Conservation (phyloP, 1,140 invertebrate species). For the Polypedilum pembai region DNA sequence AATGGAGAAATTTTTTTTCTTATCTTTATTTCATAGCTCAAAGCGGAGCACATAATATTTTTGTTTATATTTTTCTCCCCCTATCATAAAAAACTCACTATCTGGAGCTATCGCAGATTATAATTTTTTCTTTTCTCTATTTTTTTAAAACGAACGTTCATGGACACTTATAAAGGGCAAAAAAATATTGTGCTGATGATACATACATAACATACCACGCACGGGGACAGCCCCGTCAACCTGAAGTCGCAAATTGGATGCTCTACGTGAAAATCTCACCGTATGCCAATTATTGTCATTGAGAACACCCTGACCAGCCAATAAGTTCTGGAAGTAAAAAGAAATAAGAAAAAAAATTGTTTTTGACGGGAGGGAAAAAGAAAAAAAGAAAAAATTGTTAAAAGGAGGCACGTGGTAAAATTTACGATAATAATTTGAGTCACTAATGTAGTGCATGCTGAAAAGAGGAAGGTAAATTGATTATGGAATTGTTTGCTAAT, state of each 20-base stretch:
- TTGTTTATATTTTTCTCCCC: too few relatives aligned
- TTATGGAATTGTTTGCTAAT: too few relatives aligned
- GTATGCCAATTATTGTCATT: constrained; percentile 96
- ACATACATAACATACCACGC: constrained; percentile 70
- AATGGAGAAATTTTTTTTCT: too few relatives aligned
- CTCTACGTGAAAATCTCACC: constrained; percentile 73
- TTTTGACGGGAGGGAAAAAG: not conserved
- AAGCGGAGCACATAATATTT: too few relatives aligned
- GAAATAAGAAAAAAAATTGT: constrained; percentile 26
- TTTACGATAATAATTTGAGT: too few relatives aligned
- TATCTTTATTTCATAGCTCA: too few relatives aligned
- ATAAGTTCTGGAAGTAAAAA: constrained; percentile 56
- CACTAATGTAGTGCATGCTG: too few relatives aligned
- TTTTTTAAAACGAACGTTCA: constrained; percentile 44
- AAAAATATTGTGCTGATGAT: constrained; percentile 51
- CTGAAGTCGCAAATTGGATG: constrained; percentile 72
- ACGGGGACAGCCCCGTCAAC: constrained; percentile 75
- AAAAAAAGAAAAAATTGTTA: not conserved
- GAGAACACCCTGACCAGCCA: constrained; percentile 67
- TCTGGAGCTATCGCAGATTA: not conserved
- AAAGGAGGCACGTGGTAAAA: not conserved
- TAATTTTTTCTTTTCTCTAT: constrained; percentile 30
- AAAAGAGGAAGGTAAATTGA: too few relatives aligned
- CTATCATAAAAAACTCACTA: too few relatives aligned
- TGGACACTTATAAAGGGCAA: constrained; percentile 44